Evolutionary conservation across 1,140 invertebrate genomes (phyloP).

Genomic region (Drosophila erecta): DNA sequence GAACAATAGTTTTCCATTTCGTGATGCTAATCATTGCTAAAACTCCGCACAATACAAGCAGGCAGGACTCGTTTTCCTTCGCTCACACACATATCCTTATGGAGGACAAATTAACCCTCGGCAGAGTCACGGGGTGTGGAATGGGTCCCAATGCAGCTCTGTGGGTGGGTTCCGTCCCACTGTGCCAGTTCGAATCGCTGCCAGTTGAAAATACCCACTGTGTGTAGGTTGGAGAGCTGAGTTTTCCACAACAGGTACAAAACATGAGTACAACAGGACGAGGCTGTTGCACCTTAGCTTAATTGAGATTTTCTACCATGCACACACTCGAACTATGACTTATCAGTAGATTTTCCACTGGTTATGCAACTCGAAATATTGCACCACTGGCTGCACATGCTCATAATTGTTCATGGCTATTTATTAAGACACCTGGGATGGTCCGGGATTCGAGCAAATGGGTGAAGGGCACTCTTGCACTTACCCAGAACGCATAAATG

Average conservation of each 20-base stretch:
- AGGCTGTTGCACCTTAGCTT: constrained; percentile 60
- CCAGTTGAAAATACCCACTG: constrained; percentile 20
- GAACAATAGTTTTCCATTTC: constrained; percentile 74
- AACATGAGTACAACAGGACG: constrained; percentile 5
- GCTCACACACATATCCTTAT: constrained; percentile 14
- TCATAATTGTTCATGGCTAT: background rate
- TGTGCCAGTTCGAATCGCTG: constrained; percentile 57
- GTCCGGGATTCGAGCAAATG: background rate
- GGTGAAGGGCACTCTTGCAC: background rate
- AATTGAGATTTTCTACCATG: constrained; percentile 41
- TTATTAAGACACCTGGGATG: constrained; percentile 31
- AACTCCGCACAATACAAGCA: constrained; percentile 54
- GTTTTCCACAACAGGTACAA: constrained; percentile 62
- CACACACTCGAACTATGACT: constrained; percentile 15
- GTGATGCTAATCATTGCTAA: constrained; percentile 80
- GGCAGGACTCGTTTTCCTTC: constrained; percentile 1
- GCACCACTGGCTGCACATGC: background rate
- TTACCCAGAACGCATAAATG: background rate
- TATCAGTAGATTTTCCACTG: constrained; percentile 17
- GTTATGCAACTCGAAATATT: constrained; percentile 23
- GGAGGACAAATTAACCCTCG: constrained; percentile 64
- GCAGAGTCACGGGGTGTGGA: constrained; percentile 36
- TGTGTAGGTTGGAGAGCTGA: background rate
- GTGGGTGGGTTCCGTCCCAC: constrained; percentile 71
- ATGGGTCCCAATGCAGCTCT: constrained; percentile 21